These are phyloP conservation scores for Malurus cyaneus DNA, from an alignment of 2,113 vertebrate genomes.

Conservation along the genomic window DNA sequence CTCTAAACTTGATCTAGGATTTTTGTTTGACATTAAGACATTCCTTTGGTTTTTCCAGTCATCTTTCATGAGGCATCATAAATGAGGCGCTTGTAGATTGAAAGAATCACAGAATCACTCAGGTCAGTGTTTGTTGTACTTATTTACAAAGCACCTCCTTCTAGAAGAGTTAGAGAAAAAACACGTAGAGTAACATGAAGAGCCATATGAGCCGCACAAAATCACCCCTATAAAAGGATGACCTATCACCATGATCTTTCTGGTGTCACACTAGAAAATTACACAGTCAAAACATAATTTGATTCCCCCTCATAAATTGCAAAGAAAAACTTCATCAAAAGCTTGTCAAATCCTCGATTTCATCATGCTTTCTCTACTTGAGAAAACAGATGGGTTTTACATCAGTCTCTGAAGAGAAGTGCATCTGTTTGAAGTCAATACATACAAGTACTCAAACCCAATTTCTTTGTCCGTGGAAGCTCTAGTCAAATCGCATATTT, in stretches of 20 bases:
- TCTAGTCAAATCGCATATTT: background rate
- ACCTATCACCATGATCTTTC: background rate
- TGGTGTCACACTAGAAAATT: background rate
- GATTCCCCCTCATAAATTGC: background rate
- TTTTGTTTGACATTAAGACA: constrained; percentile 28
- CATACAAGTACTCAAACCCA: background rate
- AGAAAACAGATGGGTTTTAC: background rate
- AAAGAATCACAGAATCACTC: constrained; percentile 9
- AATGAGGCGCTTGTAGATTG: constrained; percentile 14
- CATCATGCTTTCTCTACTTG: background rate
- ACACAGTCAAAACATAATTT: background rate
- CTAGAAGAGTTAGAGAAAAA: background rate
- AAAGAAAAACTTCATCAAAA: background rate
- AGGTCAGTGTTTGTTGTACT: background rate
- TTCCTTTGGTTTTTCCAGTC: constrained; percentile 44
- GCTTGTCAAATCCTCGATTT: background rate
- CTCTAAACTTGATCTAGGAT: constrained; percentile 63
- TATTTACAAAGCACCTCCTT: background rate
- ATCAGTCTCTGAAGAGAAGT: background rate
- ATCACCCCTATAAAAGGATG: background rate
- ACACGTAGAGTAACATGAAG: background rate
- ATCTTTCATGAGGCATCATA: constrained; percentile 5
- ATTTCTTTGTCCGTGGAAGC: background rate
- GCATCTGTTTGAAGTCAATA: background rate
- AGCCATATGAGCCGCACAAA: background rate